These are phyloP conservation scores for Aethes cnicana DNA, from an alignment of 2,888 invertebrate genomes.

Conservation along the genomic window DNA sequence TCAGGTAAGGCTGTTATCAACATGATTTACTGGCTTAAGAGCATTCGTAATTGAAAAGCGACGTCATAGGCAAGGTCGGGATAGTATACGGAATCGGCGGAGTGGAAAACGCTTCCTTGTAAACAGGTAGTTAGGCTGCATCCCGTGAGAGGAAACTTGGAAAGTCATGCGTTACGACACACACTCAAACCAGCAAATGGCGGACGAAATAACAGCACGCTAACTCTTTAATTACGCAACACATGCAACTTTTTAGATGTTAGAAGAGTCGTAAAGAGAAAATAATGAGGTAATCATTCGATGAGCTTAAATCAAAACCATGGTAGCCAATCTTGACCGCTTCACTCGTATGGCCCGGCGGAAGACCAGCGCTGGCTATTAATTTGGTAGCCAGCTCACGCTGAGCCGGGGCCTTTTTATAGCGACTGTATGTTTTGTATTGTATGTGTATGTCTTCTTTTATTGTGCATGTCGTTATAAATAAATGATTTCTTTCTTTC, in stretches of 20 bases:
- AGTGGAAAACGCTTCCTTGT: slow-evolving; percentile 10
- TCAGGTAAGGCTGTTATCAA: too few relatives aligned
- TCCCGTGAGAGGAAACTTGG: slow-evolving; percentile 16
- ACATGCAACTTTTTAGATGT: neutral
- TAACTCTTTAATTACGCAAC: slow-evolving; percentile 3
- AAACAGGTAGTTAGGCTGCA: neutral
- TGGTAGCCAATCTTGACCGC: neutral
- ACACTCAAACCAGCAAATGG: neutral
- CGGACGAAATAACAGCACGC: slow-evolving; percentile 6
- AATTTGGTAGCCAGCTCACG: too few relatives aligned
- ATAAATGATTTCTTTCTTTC: too few relatives aligned
- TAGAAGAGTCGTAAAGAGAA: slow-evolving; percentile 2
- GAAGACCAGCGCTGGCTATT: too few relatives aligned
- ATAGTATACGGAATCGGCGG: slow-evolving; percentile 10
- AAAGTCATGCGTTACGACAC: slow-evolving; percentile 20
- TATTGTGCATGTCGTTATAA: too few relatives aligned
- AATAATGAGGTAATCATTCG: neutral
- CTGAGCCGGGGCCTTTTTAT: too few relatives aligned
- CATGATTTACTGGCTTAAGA: too few relatives aligned
- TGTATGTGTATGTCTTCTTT: too few relatives aligned
- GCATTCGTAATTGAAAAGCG: neutral
- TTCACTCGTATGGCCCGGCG: too few relatives aligned
- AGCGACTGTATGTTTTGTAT: too few relatives aligned
- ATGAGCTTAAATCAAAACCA: neutral
- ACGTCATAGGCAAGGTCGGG: neutral